These are phyloP conservation scores for Harpegnathos saltator DNA, from an alignment of 1,140 invertebrate genomes.

Conservation along the genomic window DNA sequence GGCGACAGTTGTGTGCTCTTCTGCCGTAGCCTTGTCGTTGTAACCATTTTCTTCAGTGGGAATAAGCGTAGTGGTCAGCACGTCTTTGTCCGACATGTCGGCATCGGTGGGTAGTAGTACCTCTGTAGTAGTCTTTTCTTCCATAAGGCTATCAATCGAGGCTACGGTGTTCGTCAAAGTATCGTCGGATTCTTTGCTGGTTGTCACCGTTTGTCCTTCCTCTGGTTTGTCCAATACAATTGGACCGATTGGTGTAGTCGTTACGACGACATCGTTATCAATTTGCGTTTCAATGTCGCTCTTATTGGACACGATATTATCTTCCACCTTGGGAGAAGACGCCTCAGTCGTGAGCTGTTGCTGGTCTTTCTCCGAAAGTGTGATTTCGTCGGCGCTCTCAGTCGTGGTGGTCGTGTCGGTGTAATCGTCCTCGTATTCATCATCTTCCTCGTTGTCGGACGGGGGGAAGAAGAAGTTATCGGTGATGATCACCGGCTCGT, in stretches of 20 bases:
- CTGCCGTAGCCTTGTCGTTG: neutral
- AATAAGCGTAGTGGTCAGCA: neutral
- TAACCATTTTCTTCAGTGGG: slow-evolving; percentile 9
- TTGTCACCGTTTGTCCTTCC: neutral
- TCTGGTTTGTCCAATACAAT: slow-evolving; percentile 27
- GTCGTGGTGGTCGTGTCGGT: slow-evolving; percentile 44
- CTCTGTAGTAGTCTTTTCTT: slow-evolving; percentile 15
- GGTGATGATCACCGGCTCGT: slow-evolving; percentile 82
- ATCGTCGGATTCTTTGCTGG: neutral
- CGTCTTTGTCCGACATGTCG: neutral
- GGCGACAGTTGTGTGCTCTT: slow-evolving; percentile 28
- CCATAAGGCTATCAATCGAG: neutral
- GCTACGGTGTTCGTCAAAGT: slow-evolving; percentile 4
- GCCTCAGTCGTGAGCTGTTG: neutral
- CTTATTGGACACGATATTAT: slow-evolving; percentile 23
- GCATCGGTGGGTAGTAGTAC: neutral
- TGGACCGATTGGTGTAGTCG: slow-evolving; percentile 43
- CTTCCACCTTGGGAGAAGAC: slow-evolving; percentile 19
- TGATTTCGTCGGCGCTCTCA: slow-evolving; percentile 53
- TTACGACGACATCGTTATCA: neutral
- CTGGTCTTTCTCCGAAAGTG: slow-evolving; percentile 14
- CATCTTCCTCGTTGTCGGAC: slow-evolving; percentile 70
- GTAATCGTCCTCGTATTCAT: slow-evolving; percentile 73
- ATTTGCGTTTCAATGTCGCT: slow-evolving; percentile 23
- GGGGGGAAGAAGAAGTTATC: slow-evolving; percentile 83